A percentile compares a stretch with the other conserved stretches of the same genome.
Evolutionary conservation across 2,888 invertebrate species (phyloP).

Genomic region (Caenorhabditis imperialis): DNA sequence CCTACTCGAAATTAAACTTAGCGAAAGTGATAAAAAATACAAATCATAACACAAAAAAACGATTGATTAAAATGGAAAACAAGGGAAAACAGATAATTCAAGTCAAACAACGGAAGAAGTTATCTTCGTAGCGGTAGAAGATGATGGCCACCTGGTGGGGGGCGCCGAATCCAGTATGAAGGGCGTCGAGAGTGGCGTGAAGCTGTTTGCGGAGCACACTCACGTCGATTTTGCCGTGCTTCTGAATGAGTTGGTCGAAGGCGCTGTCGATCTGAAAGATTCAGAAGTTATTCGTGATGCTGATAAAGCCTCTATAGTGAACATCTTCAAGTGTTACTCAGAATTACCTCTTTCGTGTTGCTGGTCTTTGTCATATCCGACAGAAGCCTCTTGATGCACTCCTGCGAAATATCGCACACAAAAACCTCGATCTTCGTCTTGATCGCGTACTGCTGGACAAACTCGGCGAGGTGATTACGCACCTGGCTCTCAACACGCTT

Average conservation of each 20-base stretch:
- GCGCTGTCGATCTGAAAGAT: conserved; percentile 28
- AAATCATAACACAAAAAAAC: no score
- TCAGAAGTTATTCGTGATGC: no score
- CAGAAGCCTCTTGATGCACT: conserved; percentile 51
- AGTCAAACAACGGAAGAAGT: conserved; percentile 38
- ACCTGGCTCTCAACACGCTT: conserved; percentile 30
- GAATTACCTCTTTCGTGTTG: conserved; percentile 14
- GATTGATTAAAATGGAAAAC: conserved; percentile 1
- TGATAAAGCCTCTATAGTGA: no score
- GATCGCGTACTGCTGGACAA: conserved; percentile 28
- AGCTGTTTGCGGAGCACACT: conserved; percentile 13
- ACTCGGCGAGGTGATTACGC: conserved; percentile 28
- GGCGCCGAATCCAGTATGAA: not conserved
- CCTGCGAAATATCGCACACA: conserved; percentile 38
- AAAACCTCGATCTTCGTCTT: conserved; percentile 54
- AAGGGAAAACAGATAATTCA: conserved; percentile 8
- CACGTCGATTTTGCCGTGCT: conserved; percentile 22
- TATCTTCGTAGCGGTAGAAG: conserved; percentile 25
- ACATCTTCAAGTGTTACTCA: no score
- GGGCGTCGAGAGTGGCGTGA: conserved; percentile 3
- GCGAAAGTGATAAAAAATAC: no score
- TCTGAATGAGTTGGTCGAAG: conserved; percentile 22
- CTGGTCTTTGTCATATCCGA: conserved; percentile 35
- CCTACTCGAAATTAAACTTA: no score
- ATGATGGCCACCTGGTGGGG: conserved; percentile 2